A percentile compares a stretch with the other conserved stretches of the same genome.
These are phyloP conservation scores for Apostichopus japonicus DNA, from an alignment of 35 echinoderm and acorn worm species.

Conservation along the genomic window DNA sequence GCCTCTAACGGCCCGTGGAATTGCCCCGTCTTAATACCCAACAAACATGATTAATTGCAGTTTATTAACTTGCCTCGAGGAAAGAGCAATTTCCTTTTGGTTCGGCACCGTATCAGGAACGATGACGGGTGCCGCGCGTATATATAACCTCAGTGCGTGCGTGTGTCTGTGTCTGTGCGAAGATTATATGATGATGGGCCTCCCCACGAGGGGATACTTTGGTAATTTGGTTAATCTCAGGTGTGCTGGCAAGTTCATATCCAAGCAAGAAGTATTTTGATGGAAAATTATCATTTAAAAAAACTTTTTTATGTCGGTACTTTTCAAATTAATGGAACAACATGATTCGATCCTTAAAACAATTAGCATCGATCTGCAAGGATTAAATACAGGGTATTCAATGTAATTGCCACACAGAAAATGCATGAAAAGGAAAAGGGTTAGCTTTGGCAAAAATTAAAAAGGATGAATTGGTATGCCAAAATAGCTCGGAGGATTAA, in stretches of 20 bases:
- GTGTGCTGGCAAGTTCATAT: neutral
- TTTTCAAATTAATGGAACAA: too few species aligned
- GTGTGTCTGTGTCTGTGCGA: too few species aligned
- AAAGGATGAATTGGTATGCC: too few species aligned
- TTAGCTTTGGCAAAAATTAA: too few species aligned
- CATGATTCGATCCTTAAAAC: too few species aligned
- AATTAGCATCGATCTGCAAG: too few species aligned
- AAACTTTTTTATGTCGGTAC: too few species aligned
- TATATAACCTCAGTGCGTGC: neutral
- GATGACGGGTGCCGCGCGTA: neutral
- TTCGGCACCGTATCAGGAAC: constrained; percentile 34
- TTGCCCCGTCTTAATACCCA: neutral
- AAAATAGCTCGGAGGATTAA: too few species aligned
- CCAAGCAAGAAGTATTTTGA: neutral
- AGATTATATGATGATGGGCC: neutral
- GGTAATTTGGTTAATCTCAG: neutral
- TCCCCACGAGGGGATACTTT: neutral
- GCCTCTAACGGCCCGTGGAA: constrained; percentile 7
- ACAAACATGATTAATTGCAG: constrained; percentile 51
- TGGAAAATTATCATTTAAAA: neutral
- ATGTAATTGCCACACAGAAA: too few species aligned
- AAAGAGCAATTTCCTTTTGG: constrained; percentile 46
- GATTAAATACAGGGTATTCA: too few species aligned
- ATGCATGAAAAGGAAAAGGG: too few species aligned
- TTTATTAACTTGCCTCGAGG: constrained; percentile 40